phyloP scores from a whole-genome alignment of 2,888 invertebrate species.

The Drosophila pseudotalamancana region DNA sequence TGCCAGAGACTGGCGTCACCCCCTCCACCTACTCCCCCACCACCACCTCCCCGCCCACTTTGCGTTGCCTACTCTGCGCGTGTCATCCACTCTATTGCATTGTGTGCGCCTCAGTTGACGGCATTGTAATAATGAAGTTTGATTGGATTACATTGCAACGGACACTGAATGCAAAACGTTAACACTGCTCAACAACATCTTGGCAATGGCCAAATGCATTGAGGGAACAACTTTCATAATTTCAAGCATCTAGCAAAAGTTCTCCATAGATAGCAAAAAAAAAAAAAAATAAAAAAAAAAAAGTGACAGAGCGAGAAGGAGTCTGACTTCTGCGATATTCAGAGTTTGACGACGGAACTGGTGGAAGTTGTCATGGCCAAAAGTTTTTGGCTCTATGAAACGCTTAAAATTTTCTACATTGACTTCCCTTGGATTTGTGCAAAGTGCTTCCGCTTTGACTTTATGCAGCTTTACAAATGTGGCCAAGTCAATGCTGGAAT shows the following conservation, averaged over 20 bases:
- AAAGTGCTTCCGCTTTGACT: slow-evolving; percentile 57
- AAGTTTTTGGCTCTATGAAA: slow-evolving; percentile 68
- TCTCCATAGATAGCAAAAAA: slow-evolving; percentile 27
- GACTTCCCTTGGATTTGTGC: slow-evolving; percentile 68
- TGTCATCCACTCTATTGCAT: slow-evolving; percentile 29
- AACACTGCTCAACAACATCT: slow-evolving; percentile 67
- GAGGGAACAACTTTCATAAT: slow-evolving; percentile 70
- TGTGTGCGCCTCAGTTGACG: slow-evolving; percentile 70
- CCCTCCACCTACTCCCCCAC: too few species aligned
- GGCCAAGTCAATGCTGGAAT: slow-evolving; percentile 42
- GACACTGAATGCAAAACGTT: slow-evolving; percentile 73
- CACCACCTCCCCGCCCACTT: not conserved
- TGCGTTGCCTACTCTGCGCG: not conserved
- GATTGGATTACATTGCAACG: slow-evolving; percentile 76
- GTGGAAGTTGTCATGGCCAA: slow-evolving; percentile 74
- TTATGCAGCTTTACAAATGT: slow-evolving; percentile 20
- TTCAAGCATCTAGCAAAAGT: slow-evolving; percentile 69
- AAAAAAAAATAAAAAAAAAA: not conserved
- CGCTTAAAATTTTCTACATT: slow-evolving; percentile 74
- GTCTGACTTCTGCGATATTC: slow-evolving; percentile 26
- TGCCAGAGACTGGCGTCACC: slow-evolving; percentile 20
- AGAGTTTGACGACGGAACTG: slow-evolving; percentile 67
- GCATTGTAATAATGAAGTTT: slow-evolving; percentile 76
- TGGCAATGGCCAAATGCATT: slow-evolving; percentile 53
- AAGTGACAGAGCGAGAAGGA: not conserved